Base-by-base conservation (phyloP, 2,888 invertebrate species). In the Glyphotaelius pellucidus region DNA sequence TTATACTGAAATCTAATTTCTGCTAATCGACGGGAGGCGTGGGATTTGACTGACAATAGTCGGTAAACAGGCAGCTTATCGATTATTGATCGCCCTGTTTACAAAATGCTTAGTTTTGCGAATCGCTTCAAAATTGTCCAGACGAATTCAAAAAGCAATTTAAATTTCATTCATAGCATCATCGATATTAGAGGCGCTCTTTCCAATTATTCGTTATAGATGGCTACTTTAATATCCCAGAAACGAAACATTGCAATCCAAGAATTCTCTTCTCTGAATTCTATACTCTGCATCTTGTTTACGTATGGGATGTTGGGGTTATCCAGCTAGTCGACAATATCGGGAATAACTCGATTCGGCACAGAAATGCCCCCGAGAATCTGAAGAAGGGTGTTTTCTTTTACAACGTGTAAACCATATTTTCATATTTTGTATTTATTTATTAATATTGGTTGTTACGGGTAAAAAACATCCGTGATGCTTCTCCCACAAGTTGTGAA, bases 1-100 rank as follows among this genome's bases (percentile, higher is more conserved):
- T 89, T 89, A 79, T 15, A 80, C 67, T 35, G 79, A 80, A 79
- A 89, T 35, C n/a, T 79, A 3, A 35, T n/a, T 35, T 89, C 67
- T 25, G 35, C 88, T 35, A 79, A 89, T 35, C n/a, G 79, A 79
- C 31, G 67, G 31, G 88, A 89, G 79, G 25, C 79, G 79, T 35
- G 79, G 67, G 32, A n/a, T n/a, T 32, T 35, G 67, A 79, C 88
- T 88, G 79, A 89, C 88, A 89, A 80, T 79, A 15, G 42, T n/a
- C n/a, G 25, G 42, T n/a, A 42, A 85, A 52, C 52, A 52, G n/a
- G 4, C 67, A 67, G 67, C 25, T 67, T 67, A 67, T 67, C 67
- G 25, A 67, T 67, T 67, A 25, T 67, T 67, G 67, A 67, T 67
- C 67, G 67, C 67, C 9, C 7, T 67, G 67, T 67, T 67, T 67